Percentiles rank a stretch among this genome's conserved stretches.
phyloP scores from a whole-genome alignment of 2,113 vertebrate genomes.

The Chloroceryle aenea region DNA sequence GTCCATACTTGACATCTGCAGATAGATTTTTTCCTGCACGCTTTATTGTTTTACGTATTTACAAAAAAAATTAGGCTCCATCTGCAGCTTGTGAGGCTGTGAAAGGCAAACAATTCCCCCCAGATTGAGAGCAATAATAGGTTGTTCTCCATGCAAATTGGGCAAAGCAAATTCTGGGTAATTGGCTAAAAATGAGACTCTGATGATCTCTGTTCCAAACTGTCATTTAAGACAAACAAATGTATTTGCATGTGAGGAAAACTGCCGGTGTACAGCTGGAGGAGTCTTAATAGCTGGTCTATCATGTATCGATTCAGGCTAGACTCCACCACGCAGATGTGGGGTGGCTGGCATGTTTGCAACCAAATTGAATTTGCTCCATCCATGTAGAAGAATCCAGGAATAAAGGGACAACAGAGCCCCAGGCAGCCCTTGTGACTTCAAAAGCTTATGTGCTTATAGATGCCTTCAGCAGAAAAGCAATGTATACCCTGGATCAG shows the following conservation, averaged over 20 bases:
- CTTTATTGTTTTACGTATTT: slow-evolving; percentile 13
- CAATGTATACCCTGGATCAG: background rate
- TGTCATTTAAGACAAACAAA: slow-evolving; percentile 39
- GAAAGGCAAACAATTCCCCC: slow-evolving; percentile 46
- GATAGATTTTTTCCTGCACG: background rate
- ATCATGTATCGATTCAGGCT: background rate
- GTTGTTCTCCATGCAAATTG: slow-evolving; percentile 49
- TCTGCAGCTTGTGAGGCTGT: slow-evolving; percentile 26
- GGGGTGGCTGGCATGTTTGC: background rate
- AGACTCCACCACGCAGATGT: background rate
- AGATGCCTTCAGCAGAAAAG: background rate
- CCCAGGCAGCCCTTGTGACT: background rate
- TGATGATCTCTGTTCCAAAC: slow-evolving; percentile 34
- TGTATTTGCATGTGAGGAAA: background rate
- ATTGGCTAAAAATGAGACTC: slow-evolving; percentile 51
- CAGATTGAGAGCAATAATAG: slow-evolving; percentile 49
- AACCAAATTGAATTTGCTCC: background rate
- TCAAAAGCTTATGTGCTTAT: background rate
- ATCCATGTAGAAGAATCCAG: background rate
- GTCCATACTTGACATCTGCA: background rate
- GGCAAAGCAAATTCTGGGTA: slow-evolving; percentile 43
- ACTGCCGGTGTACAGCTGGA: slow-evolving; percentile 25
- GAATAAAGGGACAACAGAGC: background rate
- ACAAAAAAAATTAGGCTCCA: slow-evolving; percentile 3
- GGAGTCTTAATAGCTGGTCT: background rate